Conservation (phyloP, 2,113 vertebrate species). For the Mesembrinibis cayennensis region DNA sequence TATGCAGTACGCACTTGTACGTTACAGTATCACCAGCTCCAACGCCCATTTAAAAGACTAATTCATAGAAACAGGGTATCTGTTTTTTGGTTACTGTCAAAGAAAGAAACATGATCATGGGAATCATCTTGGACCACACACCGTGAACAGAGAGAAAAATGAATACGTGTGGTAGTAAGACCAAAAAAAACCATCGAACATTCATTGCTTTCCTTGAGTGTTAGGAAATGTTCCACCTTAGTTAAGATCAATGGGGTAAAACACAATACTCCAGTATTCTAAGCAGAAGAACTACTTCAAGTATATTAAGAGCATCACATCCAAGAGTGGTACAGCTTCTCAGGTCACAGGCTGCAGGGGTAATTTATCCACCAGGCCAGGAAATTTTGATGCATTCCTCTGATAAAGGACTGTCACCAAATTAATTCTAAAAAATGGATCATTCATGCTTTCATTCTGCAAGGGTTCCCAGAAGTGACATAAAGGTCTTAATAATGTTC, state of each 20-base stretch:
- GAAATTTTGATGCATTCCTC: background rate
- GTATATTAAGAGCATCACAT: background rate
- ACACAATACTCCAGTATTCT: background rate
- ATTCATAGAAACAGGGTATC: background rate
- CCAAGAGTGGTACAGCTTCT: background rate
- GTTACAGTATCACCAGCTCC: background rate
- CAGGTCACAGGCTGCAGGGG: background rate
- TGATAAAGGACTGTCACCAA: background rate
- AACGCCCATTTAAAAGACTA: background rate
- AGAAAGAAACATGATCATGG: background rate
- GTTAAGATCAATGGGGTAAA: background rate
- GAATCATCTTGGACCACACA: background rate
- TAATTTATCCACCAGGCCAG: background rate
- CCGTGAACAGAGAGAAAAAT: background rate
- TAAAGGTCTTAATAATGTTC: background rate
- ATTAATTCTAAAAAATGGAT: background rate
- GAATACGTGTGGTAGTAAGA: background rate
- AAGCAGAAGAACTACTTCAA: background rate
- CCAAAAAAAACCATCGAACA: rapidly evolving
- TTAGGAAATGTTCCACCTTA: background rate
- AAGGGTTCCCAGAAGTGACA: background rate
- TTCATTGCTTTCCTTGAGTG: background rate
- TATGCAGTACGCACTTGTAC: rapidly evolving
- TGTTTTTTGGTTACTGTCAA: background rate
- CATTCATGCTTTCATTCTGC: background rate